phyloP scores from a whole-genome alignment of 1,140 invertebrate genomes.

The Leptopilina boulardi region DNA sequence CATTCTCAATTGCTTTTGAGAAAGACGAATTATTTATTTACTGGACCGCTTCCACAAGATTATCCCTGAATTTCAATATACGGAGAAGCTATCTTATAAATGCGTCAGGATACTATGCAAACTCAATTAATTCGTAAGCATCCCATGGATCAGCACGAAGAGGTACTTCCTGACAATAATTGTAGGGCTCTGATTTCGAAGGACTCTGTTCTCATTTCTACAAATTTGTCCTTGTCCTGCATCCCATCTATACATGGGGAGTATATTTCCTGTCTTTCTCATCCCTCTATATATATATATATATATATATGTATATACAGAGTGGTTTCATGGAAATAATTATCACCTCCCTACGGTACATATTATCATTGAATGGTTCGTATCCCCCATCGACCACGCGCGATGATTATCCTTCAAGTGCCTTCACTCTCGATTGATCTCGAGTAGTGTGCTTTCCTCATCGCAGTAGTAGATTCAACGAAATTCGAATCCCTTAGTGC shows the following conservation, averaged over 20 bases:
- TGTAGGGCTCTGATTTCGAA: slow-evolving; percentile 15
- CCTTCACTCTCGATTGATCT: slow-evolving; percentile 17
- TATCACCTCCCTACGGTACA: slow-evolving; percentile 21
- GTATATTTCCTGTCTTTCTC: neutral
- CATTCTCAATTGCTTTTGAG: neutral
- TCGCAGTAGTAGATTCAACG: slow-evolving; percentile 14
- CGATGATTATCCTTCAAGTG: slow-evolving; percentile 26
- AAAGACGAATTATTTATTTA: slow-evolving; percentile 2
- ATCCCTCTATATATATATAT: too few species aligned
- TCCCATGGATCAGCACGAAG: slow-evolving; percentile 13
- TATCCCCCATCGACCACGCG: neutral
- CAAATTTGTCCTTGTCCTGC: neutral
- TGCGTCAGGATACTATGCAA: slow-evolving; percentile 11
- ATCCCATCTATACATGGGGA: neutral
- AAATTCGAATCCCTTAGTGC: neutral
- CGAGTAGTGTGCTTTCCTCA: slow-evolving; percentile 3
- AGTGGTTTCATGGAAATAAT: slow-evolving; percentile 18
- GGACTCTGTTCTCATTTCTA: slow-evolving; percentile 10
- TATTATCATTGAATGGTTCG: slow-evolving; percentile 9
- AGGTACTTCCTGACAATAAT: slow-evolving; percentile 8
- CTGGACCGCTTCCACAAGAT: slow-evolving; percentile 6
- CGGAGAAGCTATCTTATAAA: slow-evolving; percentile 6
- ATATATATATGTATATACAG: too few species aligned
- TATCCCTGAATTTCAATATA: neutral
- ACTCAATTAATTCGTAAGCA: slow-evolving; percentile 26